These are phyloP conservation scores for Teleogryllus oceanicus DNA, from an alignment of 2,888 invertebrate genomes.

Conservation along the genomic window DNA sequence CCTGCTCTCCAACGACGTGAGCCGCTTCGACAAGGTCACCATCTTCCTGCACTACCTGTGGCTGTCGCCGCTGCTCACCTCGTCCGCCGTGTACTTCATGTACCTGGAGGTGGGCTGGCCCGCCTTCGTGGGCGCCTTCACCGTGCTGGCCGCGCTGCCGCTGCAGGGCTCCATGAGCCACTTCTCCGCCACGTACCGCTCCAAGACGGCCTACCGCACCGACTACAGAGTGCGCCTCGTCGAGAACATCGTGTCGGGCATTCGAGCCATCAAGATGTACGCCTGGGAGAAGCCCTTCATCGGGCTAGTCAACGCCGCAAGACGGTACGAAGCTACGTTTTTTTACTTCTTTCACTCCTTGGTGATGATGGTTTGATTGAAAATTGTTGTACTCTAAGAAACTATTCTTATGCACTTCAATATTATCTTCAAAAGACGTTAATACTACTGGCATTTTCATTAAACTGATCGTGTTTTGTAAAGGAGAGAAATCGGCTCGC, in stretches of 20 bases:
- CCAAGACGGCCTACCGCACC: not conserved
- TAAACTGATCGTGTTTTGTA: not conserved
- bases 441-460: too few species aligned
- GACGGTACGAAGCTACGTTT: not conserved
- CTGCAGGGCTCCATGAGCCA: constrained; percentile 37
- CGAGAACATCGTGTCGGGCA: not conserved
- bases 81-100: constrained; percentile 62
- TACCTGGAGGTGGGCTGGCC: constrained; percentile 38
- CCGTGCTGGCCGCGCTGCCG: constrained; percentile 37
- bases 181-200: not conserved
- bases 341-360: too few species aligned
- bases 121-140: constrained; percentile 38
- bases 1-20: constrained; percentile 89
- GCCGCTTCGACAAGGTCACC: constrained; percentile 82
- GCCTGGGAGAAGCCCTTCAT: not conserved
- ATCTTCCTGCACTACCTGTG: constrained; percentile 83
- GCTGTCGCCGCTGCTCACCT: constrained; percentile 68
- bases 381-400: too few species aligned
- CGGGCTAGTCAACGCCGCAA: not conserved
- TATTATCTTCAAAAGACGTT: too few species aligned
- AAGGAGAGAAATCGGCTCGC: not conserved
- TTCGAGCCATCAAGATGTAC: not conserved
- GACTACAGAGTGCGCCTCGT: not conserved
- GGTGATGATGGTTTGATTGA: too few species aligned
- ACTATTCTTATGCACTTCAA: too few species aligned